phyloP scores from a whole-genome alignment of 2,113 vertebrate species.

The Procavia capensis region DNA sequence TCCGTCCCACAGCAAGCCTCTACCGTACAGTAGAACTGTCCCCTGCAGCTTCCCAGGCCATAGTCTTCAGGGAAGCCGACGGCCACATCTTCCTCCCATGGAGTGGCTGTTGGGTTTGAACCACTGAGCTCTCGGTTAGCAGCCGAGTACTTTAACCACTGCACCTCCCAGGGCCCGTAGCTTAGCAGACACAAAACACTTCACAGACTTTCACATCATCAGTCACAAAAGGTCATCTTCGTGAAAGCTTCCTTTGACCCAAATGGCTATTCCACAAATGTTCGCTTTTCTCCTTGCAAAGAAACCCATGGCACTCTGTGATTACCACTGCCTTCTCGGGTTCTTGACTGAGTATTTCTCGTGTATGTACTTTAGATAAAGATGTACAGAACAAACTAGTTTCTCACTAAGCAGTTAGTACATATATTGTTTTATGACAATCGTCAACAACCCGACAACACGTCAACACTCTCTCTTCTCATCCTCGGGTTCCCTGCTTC shows the following conservation, averaged over 20 bases:
- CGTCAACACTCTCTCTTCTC: no score
- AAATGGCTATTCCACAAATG: neutral
- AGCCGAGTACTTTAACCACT: neutral
- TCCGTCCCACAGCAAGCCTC: neutral
- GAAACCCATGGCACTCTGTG: neutral
- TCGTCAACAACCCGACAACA: no score
- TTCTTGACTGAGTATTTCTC: neutral
- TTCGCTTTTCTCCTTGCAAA: neutral
- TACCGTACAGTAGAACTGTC: neutral
- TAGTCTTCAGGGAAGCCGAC: neutral
- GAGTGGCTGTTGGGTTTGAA: neutral
- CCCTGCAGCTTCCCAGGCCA: neutral
- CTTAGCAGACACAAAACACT: neutral
- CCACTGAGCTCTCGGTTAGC: neutral
- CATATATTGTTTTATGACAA: no score
- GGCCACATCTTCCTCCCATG: neutral
- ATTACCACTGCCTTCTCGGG: neutral
- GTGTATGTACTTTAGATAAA: no score
- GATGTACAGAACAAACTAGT: no score
- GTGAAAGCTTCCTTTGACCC: constrained; percentile 43
- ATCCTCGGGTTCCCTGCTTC: no score
- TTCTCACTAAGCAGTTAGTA: no score
- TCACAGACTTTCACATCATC: constrained; percentile 34
- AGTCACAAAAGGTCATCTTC: constrained; percentile 51
- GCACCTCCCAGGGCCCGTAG: neutral